Base-by-base conservation (phyloP, 2,888 invertebrate genomes). In the Hetaerina titia region DNA sequence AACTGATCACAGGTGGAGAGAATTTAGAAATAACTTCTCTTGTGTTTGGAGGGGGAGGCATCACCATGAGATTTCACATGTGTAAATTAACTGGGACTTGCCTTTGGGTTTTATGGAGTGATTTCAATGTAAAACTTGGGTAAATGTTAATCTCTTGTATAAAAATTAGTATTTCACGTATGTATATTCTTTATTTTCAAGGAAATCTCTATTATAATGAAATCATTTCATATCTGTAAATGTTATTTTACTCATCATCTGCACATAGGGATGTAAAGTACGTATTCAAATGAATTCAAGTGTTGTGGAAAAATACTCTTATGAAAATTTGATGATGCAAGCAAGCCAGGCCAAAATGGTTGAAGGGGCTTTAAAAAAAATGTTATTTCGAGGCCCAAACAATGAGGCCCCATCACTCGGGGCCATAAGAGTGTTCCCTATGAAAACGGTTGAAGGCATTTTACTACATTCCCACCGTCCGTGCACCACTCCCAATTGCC, bases 401-500 rank as follows among this genome's bases (percentile, higher is more conserved):
- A 56, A 22, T 69, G 56, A 56, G 56, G 25, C 81, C 45, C 45
- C 81, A 11, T n/a, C 9, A 64, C 11, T 63, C 13, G 17, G 64
- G 31, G 63, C 22, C 22, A 69, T 60, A 58, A 31, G 22, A 87
- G 31, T 88, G 31, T 90, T 89, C 56, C 94, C 89, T 22, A 64
- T 94, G 58, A 58, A 57, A 74, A 17, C 45, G 31, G 89, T 69
- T 31, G 45, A 25, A 89, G 81, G 90, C 88, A 94, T 60, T 81
- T 58, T 89, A 58, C 56, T 95, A 58, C 81, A 90, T 90, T 57
- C 31, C 69, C 94, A n/a, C 95, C 96, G 13, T 81, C 81, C 31
- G 69, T 69, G 69, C 45, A 69, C 90, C 89, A 89, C 58, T n/a
- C 64, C 92, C 64, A 96, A 96, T 95, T 87, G 96, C 95, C 94